Evolutionary conservation across 2,888 invertebrate species (phyloP), one percentile per base, ranked within the genome.

Genomic region (Microdon myrmicae): DNA sequence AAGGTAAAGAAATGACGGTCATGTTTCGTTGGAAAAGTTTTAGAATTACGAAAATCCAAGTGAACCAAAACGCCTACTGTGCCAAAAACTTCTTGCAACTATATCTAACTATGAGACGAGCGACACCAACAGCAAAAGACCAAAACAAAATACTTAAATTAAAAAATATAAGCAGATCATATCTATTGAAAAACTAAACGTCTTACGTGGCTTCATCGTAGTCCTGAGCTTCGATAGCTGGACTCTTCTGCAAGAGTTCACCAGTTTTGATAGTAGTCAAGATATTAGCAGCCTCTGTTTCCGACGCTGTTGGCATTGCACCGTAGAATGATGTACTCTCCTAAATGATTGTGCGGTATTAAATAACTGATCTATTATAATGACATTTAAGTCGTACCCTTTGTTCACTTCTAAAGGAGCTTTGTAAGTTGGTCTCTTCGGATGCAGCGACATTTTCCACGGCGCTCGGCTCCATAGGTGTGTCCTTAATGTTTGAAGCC

Each of bases 271-370:
- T 78, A 6, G 73, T 75, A 3, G 78, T 77, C 17, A 78, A 64
- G 51, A 78, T 77, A 37, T 73, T 76, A 2, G 78, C 78, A 6
- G 75, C 78, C 66, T 77, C 78, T 3, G 78, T 75, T 53, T 78
- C 78, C 1, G 75, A 75, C 58, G 71, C 56, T 12, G 71, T 75
- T 16, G 75, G 73, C 14, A 68, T 67, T 4, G 51, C 53, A 35
- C 51, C 51, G 29, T 47, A 56, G 2, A 58, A 20, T 25, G 56
- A 35, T 23, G 29, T n/a, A 19, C 31, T 32, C 28, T 64, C n/a
- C n/a, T n/a, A n/a, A n/a, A n/a, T n/a, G n/a, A n/a, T n/a, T n/a
- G n/a, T n/a, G n/a, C n/a, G n/a, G n/a, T n/a, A n/a, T n/a, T n/a
- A n/a, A n/a, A n/a, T n/a, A n/a, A n/a, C n/a, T n/a, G n/a, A n/a